Evolutionary conservation across 1,140 invertebrate genomes (phyloP).

Genomic region (Metopolophium dirhodum): DNA sequence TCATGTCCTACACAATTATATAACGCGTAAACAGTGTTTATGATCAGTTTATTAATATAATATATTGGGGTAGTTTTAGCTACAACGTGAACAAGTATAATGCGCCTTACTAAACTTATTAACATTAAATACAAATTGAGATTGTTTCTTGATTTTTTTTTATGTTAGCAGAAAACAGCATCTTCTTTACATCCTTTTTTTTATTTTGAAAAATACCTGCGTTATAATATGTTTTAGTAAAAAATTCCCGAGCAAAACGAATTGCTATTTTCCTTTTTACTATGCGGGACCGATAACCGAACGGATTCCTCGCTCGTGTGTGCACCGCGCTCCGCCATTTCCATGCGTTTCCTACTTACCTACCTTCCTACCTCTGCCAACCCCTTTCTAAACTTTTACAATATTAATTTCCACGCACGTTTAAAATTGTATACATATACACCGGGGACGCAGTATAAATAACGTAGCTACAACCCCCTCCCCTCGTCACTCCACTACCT

Average conservation of each 20-base stretch:
- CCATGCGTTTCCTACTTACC: neutral
- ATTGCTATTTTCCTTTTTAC: conserved; percentile 26
- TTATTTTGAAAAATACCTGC: neutral
- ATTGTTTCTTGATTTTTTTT: neutral
- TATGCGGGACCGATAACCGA: conserved; percentile 34
- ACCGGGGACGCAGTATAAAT: conserved; percentile 39
- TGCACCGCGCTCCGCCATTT: neutral
- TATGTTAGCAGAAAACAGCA: neutral
- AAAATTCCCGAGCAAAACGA: neutral
- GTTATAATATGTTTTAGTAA: neutral
- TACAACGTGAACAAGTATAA: neutral
- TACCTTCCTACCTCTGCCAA: neutral
- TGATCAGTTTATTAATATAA: neutral
- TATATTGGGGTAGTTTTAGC: neutral
- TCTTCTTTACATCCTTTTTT: neutral
- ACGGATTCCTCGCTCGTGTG: conserved; percentile 30
- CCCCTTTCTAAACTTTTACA: conserved; percentile 51
- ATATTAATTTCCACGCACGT: conserved; percentile 52
- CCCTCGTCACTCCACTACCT: neutral
- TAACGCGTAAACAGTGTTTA: neutral
- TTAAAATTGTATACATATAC: conserved; percentile 54
- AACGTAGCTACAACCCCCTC: neutral
- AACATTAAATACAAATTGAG: neutral
- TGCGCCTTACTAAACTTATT: neutral
- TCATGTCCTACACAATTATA: neutral